Conservation (phyloP, 2,888 invertebrate species). For the Chamaedrilus cognettii region DNA sequence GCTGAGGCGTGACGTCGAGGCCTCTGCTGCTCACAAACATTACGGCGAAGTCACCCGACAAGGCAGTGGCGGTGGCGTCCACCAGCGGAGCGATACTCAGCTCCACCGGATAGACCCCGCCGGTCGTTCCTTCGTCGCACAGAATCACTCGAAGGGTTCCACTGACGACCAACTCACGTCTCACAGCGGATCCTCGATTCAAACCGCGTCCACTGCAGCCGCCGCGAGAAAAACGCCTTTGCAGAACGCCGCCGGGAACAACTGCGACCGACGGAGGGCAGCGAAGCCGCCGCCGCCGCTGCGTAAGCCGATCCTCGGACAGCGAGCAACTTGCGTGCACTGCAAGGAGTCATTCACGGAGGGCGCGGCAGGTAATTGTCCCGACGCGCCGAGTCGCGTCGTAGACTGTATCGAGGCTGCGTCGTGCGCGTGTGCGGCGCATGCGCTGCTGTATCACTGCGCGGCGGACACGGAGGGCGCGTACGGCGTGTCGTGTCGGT, state of each 20-base stretch:
- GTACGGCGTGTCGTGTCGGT: conserved; percentile 67
- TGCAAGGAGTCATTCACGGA: conserved; percentile 65
- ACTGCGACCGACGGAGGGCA: background rate
- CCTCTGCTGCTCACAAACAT: too few relatives aligned
- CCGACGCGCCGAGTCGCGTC: conserved; percentile 79
- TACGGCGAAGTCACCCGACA: too few relatives aligned
- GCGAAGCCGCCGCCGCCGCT: too few relatives aligned
- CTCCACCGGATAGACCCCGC: background rate
- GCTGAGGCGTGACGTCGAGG: too few relatives aligned
- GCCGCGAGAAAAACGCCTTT: background rate
- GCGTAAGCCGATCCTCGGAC: too few relatives aligned
- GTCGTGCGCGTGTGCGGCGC: conserved; percentile 84
- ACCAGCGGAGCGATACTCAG: background rate
- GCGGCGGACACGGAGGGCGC: conserved; percentile 90
- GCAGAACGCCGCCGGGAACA: background rate
- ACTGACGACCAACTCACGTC: too few relatives aligned
- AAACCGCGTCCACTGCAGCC: too few relatives aligned
- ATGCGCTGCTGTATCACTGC: conserved; percentile 91
- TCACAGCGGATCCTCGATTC: too few relatives aligned
- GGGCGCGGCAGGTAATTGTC: conserved; percentile 67
- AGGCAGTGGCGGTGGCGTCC: background rate
- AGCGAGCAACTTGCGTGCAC: conserved; percentile 60
- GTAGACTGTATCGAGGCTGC: conserved; percentile 75
- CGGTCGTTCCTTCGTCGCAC: too few relatives aligned
- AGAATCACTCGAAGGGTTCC: background rate